Evolutionary conservation across 2,888 invertebrate genomes (phyloP), one percentile per base, ranked within the genome.

Genomic region (Dicycla oo): DNA sequence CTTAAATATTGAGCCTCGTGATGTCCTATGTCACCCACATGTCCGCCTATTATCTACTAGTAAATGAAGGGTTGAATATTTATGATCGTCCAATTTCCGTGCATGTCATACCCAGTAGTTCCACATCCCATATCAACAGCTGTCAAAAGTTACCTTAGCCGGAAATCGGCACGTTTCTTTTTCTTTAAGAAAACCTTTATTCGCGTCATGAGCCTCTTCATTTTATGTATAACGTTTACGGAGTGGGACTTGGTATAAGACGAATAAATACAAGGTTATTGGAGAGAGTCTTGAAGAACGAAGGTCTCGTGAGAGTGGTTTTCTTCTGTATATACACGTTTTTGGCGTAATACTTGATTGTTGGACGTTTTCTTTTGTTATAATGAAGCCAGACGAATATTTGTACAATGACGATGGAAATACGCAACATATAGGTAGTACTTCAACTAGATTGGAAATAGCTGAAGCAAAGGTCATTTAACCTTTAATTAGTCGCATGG

Each of bases 51-150:
- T 75, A 83, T 81, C 69, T 78, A 45, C 54, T 69, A 63, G 71
- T 73, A 77, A 79, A 83, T 82, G 68, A 78, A 82, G 80, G 78
- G 82, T 81, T 80, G 77, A 72, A 77, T 81, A 75, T 84, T 81
- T 83, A 81, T 78, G 77, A 73, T 72, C 70, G 72, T 75, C 79
- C 86, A 82, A 87, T 88, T 88, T 87, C 86, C 87, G 80, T 75
- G 73, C 57, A 75, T 77, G 81, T 78, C 84, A 73, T 57, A 63
- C 66, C 38, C 72, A 65, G 75, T 73, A 80, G 68, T 78, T 73
- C 73, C 70, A 60, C 73, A 78, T 76, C 81, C 81, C 78, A 80
- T 71, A 73, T 83, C 83, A 84, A 77, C 78, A 75, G 72, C 76
- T 83, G 84, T 85, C 82, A 80, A 69, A 78, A 78, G 65, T 79